Conservation (phyloP, 2,888 invertebrate species). For the Omphaloscelis lunosa region DNA sequence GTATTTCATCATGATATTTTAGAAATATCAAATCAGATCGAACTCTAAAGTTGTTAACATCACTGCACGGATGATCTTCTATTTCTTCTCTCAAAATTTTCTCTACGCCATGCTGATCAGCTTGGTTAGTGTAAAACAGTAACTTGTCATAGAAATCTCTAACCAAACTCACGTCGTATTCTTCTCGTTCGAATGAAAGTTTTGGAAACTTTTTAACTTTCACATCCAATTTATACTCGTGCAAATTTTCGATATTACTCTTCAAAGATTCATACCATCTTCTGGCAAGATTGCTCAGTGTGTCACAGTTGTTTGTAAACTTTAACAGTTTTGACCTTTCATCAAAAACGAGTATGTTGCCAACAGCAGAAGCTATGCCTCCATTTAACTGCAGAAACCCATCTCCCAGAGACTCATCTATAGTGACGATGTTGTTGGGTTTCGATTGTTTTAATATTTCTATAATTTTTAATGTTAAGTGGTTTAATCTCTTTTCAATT, state of each 20-base stretch:
- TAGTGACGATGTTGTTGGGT: slow-evolving; percentile 14
- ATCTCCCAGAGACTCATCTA: slow-evolving; percentile 42
- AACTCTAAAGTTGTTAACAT: too few relatives aligned
- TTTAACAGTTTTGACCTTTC: slow-evolving; percentile 31
- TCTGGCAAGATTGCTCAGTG: slow-evolving; percentile 27
- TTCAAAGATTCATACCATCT: slow-evolving; percentile 17
- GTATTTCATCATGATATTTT: too few relatives aligned
- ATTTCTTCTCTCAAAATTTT: too few relatives aligned
- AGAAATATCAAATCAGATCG: too few relatives aligned
- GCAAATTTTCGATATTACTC: slow-evolving; percentile 26
- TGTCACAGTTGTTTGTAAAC: slow-evolving; percentile 26
- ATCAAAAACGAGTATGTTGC: slow-evolving; percentile 37
- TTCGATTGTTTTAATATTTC: slow-evolving; percentile 24
- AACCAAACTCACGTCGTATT: slow-evolving; percentile 8
- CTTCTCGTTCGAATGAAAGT: too few relatives aligned
- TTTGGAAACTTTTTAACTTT: too few relatives aligned
- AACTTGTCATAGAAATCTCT: slow-evolving; percentile 47
- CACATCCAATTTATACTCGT: slow-evolving; percentile 20
- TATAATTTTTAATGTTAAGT: neutral
- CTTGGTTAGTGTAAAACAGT: slow-evolving; percentile 21
- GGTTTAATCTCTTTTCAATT: neutral
- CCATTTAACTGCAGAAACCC: slow-evolving; percentile 18
- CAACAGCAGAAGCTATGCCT: slow-evolving; percentile 43
- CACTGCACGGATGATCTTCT: too few relatives aligned
- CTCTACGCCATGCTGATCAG: too few relatives aligned